Evolutionary conservation across 2,113 vertebrate genomes (phyloP).

Genomic region (Toxotes chatareus): DNA sequence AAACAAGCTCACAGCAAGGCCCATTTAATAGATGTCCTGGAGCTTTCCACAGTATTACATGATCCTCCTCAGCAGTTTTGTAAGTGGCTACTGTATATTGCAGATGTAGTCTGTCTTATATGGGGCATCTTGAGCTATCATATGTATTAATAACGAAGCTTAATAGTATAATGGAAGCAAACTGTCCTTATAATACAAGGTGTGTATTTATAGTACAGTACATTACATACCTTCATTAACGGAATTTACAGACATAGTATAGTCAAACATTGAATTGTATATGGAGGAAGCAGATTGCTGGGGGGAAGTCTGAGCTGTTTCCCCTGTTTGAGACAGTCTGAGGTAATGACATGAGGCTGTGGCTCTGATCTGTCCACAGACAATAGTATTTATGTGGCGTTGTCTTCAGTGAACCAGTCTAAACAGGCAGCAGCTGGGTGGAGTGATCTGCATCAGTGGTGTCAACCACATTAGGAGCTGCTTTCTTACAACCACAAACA

Average conservation of each 20-base stretch:
- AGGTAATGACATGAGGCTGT: constrained; percentile 30
- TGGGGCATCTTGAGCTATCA: not conserved
- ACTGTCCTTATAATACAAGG: not conserved
- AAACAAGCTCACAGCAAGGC: not conserved
- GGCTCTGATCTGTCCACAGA: constrained; percentile 40
- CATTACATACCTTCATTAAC: not conserved
- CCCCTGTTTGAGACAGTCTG: constrained; percentile 44
- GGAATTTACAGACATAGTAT: not conserved
- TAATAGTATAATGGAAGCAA: not conserved
- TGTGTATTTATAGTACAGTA: not conserved
- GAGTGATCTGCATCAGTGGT: constrained; percentile 1
- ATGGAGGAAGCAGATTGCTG: constrained; percentile 47
- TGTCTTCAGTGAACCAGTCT: constrained; percentile 15
- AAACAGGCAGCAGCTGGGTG: constrained; percentile 22
- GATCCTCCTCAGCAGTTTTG: not conserved
- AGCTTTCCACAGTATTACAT: not conserved
- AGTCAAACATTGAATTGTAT: constrained; percentile 15
- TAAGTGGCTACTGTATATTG: not conserved
- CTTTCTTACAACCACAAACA: constrained; percentile 32
- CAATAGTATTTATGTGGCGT: constrained; percentile 29
- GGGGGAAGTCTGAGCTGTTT: constrained; percentile 61
- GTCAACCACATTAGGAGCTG: constrained; percentile 29
- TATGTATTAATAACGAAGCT: not conserved
- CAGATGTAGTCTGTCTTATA: not conserved
- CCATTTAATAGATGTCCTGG: not conserved